A percentile compares a stretch with the other conserved stretches of the same genome.
Evolutionary conservation across 2,888 invertebrate genomes (phyloP).

Genomic region (Gnatocerus cornutus): DNA sequence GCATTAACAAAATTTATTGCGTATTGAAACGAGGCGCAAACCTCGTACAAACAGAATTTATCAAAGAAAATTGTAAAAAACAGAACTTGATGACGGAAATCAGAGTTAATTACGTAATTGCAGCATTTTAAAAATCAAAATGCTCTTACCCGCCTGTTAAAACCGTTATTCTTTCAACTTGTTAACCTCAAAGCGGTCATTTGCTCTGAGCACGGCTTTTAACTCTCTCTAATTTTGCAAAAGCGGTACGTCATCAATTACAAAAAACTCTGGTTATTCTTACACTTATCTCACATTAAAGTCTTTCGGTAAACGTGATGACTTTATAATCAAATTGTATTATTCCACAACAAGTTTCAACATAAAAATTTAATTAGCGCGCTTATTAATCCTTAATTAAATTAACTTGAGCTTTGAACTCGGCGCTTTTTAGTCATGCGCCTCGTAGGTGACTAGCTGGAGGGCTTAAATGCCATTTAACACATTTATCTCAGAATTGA

Average conservation of each 20-base stretch:
- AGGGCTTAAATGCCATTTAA: not conserved
- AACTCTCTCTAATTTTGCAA: too few relatives aligned
- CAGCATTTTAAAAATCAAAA: not conserved
- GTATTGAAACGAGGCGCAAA: constrained; percentile 27
- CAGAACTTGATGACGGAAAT: too few relatives aligned
- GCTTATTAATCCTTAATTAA: constrained; percentile 29
- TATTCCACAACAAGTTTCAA: constrained; percentile 22
- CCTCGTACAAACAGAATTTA: constrained; percentile 6
- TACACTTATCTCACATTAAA: constrained; percentile 7
- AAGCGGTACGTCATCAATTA: not conserved
- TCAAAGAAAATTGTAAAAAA: too few relatives aligned
- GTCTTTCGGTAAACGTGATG: constrained; percentile 1
- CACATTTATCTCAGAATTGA: constrained; percentile 12
- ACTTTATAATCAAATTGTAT: constrained; percentile 25
- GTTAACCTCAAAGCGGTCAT: not conserved
- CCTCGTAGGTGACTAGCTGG: not conserved
- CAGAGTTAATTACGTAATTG: not conserved
- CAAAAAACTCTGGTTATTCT: not conserved
- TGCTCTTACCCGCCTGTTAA: not conserved
- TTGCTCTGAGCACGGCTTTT: not conserved
- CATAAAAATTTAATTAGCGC: constrained; percentile 19
- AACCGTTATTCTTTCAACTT: not conserved
- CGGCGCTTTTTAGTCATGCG: not conserved
- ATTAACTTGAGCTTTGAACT: constrained; percentile 17
- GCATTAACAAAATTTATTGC: constrained; percentile 37